These are phyloP conservation scores for Sander vitreus DNA, from an alignment of 2,113 vertebrate species.

Conservation along the genomic window DNA sequence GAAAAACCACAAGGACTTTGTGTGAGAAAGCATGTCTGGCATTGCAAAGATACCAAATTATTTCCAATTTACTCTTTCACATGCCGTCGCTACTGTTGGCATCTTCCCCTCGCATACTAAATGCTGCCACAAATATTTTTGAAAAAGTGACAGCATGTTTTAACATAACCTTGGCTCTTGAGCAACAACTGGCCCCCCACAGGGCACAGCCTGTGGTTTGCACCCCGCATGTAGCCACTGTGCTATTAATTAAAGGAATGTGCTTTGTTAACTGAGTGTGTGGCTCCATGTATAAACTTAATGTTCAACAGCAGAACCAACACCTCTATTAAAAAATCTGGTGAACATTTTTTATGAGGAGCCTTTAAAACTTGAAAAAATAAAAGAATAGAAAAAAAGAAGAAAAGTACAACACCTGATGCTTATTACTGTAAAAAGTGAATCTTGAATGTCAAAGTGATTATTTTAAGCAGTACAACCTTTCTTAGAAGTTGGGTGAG, in stretches of 20 bases:
- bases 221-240: conserved; percentile 71
- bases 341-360: conserved; percentile 53
- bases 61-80: conserved; percentile 37
- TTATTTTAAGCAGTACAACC: conserved; percentile 24
- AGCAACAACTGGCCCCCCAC: conserved; percentile 55
- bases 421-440: conserved; percentile 19
- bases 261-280: conserved; percentile 79
- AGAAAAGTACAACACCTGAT: not conserved
- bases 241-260: conserved; percentile 82
- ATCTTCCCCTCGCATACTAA: conserved; percentile 24
- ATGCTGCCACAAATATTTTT: conserved; percentile 55
- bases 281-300: conserved; percentile 68
- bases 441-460: conserved; percentile 29
- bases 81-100: conserved; percentile 21
- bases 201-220: conserved; percentile 61
- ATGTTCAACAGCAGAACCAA: conserved; percentile 60
- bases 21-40: conserved; percentile 39
- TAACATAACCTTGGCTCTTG: conserved; percentile 55
- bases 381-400: conserved; percentile 19
- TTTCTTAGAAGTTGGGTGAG: conserved; percentile 32
- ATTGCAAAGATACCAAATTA: conserved; percentile 52
- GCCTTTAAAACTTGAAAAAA: conserved; percentile 51
- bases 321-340: conserved; percentile 74
- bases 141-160: conserved; percentile 50
- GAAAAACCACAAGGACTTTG: conserved; percentile 21